These are phyloP conservation scores for Trichogramma pretiosum DNA, from an alignment of 1,140 invertebrate species.

Conservation along the genomic window DNA sequence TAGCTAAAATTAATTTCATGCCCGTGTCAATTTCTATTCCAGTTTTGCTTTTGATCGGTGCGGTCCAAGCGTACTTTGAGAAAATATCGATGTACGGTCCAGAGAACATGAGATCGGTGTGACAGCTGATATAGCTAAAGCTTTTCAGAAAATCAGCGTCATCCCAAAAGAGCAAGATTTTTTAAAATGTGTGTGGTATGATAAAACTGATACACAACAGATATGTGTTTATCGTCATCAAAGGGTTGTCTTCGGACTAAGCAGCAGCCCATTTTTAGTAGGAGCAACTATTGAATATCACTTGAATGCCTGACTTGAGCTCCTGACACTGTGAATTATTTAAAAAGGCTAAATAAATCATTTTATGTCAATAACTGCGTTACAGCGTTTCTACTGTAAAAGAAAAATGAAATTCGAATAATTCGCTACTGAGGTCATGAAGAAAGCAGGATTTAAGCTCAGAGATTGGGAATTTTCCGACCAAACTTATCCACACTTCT, in stretches of 20 bases:
- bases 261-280: slow-evolving; percentile 29
- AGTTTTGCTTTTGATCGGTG: no score
- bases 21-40: no score
- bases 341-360: not conserved
- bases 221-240: slow-evolving; percentile 21
- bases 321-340: slow-evolving; percentile 9
- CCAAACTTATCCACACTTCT: slow-evolving; percentile 4
- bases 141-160: slow-evolving; percentile 35
- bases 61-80: no score
- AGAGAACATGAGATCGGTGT: slow-evolving; percentile 30
- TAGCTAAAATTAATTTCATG: no score
- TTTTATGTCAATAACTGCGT: slow-evolving; percentile 6
- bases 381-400: not conserved
- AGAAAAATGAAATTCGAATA: slow-evolving; percentile 6
- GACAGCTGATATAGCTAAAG: slow-evolving; percentile 36
- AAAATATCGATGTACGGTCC: slow-evolving; percentile 32
- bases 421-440: slow-evolving; percentile 10
- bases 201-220: slow-evolving; percentile 11
- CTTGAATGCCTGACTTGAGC: no score
- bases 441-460: slow-evolving; percentile 15
- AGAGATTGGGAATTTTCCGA: slow-evolving; percentile 18
- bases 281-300: slow-evolving; percentile 22
- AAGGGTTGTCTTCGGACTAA: slow-evolving; percentile 26
- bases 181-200: slow-evolving; percentile 30
- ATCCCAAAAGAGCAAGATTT: slow-evolving; percentile 27